A percentile compares a stretch with the other conserved stretches of the same genome.
Conservation (phyloP, 2,888 invertebrate genomes). For the Oeneis ivallda region DNA sequence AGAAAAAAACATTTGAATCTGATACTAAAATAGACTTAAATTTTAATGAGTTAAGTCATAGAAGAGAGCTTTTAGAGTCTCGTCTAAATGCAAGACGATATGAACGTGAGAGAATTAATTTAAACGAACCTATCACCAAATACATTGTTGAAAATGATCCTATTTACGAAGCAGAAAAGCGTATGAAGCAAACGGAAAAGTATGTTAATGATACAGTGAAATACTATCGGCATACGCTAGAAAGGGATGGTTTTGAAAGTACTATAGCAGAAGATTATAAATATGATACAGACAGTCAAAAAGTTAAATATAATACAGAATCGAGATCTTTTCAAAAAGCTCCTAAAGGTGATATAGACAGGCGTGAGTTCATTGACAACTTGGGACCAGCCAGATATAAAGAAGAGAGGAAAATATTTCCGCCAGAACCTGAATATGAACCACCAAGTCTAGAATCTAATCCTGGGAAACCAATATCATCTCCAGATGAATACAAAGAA, state of each 20-base stretch:
- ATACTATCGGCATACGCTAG: constrained; percentile 80
- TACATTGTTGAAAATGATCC: constrained; percentile 76
- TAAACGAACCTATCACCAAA: constrained; percentile 69
- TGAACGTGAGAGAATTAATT: constrained; percentile 61
- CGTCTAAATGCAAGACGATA: constrained; percentile 84
- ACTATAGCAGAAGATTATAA: constrained; percentile 77
- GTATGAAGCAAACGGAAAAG: constrained; percentile 78
- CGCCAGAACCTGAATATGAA: constrained; percentile 81
- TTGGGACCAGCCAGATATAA: constrained; percentile 59
- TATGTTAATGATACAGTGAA: constrained; percentile 81
- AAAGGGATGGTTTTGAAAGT: constrained; percentile 81
- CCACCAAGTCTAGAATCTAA: constrained; percentile 86
- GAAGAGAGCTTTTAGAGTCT: constrained; percentile 88
- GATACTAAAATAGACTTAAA: constrained; percentile 69
- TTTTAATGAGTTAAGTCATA: constrained; percentile 85
- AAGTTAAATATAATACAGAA: constrained; percentile 71
- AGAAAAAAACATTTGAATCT: constrained; percentile 73
- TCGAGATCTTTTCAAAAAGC: constrained; percentile 64
- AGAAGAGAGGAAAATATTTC: constrained; percentile 63
- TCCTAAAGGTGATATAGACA: constrained; percentile 64
- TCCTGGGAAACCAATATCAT: constrained; percentile 79
- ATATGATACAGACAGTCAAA: constrained; percentile 72
- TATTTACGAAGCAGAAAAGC: constrained; percentile 70
- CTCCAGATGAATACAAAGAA: constrained; percentile 82
- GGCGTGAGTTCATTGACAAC: constrained; percentile 66